phyloP scores from a whole-genome alignment of 2,888 invertebrate species.

The Entomobrya multifasciata region DNA sequence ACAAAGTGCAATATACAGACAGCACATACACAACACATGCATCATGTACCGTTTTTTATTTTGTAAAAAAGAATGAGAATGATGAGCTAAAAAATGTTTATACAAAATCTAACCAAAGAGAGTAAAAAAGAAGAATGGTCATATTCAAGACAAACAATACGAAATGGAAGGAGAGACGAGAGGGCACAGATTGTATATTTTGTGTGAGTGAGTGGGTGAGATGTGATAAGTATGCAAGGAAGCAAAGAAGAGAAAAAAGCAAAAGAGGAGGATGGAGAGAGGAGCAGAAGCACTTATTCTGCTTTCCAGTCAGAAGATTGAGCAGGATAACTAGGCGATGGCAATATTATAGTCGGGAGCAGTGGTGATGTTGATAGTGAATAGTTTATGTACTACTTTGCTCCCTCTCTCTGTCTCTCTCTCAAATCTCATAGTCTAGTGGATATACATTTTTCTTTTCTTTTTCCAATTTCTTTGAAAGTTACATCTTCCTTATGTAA shows the following conservation, averaged over 20 bases:
- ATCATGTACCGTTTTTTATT: slow-evolving; percentile 38
- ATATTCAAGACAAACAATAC: slow-evolving; percentile 6
- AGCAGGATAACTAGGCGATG: slow-evolving; percentile 54
- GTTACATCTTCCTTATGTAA: slow-evolving; percentile 59
- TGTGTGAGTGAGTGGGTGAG: slow-evolving; percentile 40
- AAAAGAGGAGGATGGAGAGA: not conserved
- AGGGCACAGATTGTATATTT: slow-evolving; percentile 42
- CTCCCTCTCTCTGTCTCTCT: slow-evolving; percentile 31
- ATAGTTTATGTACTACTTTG: slow-evolving; percentile 40
- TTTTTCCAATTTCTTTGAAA: slow-evolving; percentile 62
- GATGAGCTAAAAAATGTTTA: slow-evolving; percentile 50
- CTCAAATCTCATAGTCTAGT: not conserved
- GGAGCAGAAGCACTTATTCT: slow-evolving; percentile 38
- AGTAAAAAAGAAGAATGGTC: slow-evolving; percentile 17
- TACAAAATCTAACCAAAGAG: slow-evolving; percentile 8
- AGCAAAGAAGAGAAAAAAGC: slow-evolving; percentile 8
- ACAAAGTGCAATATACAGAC: too few species aligned
- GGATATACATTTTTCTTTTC: slow-evolving; percentile 44
- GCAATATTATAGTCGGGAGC: slow-evolving; percentile 39
- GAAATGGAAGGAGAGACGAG: not conserved
- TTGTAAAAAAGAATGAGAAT: slow-evolving; percentile 29
- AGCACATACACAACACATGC: slow-evolving; percentile 1
- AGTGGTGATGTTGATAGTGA: slow-evolving; percentile 33
- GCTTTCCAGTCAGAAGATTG: slow-evolving; percentile 56
- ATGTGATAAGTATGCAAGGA: slow-evolving; percentile 58